Base-by-base conservation (phyloP, 2,797 vertebrate species). In the Oreortyx pictus region DNA sequence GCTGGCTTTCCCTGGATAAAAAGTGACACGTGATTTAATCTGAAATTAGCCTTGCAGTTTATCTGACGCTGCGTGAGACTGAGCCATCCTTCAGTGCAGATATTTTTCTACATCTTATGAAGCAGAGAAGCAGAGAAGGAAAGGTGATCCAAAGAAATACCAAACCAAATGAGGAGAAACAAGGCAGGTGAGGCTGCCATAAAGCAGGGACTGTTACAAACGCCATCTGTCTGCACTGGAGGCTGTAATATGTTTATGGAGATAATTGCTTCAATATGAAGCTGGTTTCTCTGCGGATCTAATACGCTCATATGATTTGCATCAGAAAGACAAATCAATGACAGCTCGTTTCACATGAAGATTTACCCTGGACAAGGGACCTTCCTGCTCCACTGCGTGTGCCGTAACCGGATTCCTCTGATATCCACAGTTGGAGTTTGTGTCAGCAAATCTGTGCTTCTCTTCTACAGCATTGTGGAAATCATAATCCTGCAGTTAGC, bases 261-360 rank as follows among this genome's bases (percentile, higher is more conserved):
- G n/a, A 11, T 33, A 44, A 92, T 77, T 49, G 37, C 67, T 77
- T 59, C 78, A 43, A 0, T 16, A 39, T 15, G 78, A 27, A 0
- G 1, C 61, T 8, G 41, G 41, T 20, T 86, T 44, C 86, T 81
- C 86, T 33, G 85, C 27, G 67, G 52, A 57, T 94, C 50, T 39
- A 75, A 56, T 12, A 14, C 0, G 7, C n/a, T 86, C 39, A 1
- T 9, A 3, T 14, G 65, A 80, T 92, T 47, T 86, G 52, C 74
- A 82, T 49, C 90, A 91, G 52, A 27, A 62, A 43, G 41, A 80
- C 39, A 61, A 92, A 86, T 18, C 74, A 64, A 22, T 18, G 82
- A 3, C 85, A 79, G 76, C 71, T 81, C 70, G 2, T 14, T 86
- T 64, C 5, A 29, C 2, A 3, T 8, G 64, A 39, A 23, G 71